Conservation (phyloP, 1,140 invertebrate species). For the Zaprionus davidi region DNA sequence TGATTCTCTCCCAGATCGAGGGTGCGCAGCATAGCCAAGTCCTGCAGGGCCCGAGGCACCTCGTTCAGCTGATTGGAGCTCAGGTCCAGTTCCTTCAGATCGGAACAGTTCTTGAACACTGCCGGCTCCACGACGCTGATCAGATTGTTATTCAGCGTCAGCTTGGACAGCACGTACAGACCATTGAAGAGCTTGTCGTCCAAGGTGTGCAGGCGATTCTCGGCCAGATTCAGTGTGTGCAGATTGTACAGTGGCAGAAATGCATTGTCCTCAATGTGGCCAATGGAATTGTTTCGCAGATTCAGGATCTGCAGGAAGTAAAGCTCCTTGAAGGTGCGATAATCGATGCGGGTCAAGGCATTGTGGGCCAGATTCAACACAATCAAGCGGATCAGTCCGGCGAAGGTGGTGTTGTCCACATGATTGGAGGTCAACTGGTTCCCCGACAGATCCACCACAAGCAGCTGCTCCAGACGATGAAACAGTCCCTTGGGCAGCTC, state of each 20-base stretch:
- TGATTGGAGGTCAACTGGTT: constrained; percentile 93
- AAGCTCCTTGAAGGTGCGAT: constrained; percentile 93
- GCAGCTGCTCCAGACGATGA: constrained; percentile 91
- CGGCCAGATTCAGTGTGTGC: constrained; percentile 92
- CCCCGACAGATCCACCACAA: constrained; percentile 93
- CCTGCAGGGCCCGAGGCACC: constrained; percentile 92
- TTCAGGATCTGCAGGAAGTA: constrained; percentile 94
- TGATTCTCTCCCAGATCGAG: constrained; percentile 95
- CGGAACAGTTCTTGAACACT: constrained; percentile 95
- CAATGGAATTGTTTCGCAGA: constrained; percentile 93
- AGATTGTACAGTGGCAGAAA: constrained; percentile 94
- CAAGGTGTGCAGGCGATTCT: constrained; percentile 92
- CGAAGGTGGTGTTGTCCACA: constrained; percentile 92
- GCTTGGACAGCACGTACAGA: constrained; percentile 91
- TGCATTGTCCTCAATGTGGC: constrained; percentile 93
- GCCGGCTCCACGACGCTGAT: constrained; percentile 91
- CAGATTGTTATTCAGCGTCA: constrained; percentile 93
- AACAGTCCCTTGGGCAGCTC: constrained; percentile 93
- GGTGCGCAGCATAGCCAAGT: constrained; percentile 92
- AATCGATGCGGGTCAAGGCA: constrained; percentile 91
- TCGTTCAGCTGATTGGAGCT: constrained; percentile 92
- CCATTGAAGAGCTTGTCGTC: constrained; percentile 93
- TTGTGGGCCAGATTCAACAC: constrained; percentile 94
- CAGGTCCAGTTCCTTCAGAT: constrained; percentile 94
- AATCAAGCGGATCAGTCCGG: constrained; percentile 92